Evolutionary conservation across 2,113 vertebrate species (phyloP).

Genomic region (Excalfactoria chinensis): DNA sequence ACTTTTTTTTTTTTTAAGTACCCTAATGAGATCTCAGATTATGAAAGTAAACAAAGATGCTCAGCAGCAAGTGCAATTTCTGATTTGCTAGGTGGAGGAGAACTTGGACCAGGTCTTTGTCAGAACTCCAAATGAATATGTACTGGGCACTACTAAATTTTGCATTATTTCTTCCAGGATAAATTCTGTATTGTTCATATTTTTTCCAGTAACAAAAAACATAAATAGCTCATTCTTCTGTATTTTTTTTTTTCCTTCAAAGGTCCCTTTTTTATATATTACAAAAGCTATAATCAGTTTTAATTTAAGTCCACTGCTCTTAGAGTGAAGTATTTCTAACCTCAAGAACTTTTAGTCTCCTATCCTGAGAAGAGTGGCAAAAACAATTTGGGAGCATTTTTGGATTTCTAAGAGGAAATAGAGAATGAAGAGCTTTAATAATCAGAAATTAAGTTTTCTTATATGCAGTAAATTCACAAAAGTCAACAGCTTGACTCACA

Average conservation of each 20-base stretch:
- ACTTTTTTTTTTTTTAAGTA: background rate
- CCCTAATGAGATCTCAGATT: background rate
- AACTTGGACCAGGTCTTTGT: background rate
- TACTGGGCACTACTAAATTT: background rate
- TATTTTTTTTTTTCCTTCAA: background rate
- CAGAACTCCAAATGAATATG: background rate
- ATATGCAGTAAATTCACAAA: background rate
- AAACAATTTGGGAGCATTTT: background rate
- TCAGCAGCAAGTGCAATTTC: background rate
- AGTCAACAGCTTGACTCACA: background rate
- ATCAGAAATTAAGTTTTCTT: background rate
- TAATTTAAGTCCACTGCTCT: background rate
- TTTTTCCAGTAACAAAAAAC: background rate
- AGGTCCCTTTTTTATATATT: background rate
- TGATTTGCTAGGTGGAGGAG: background rate
- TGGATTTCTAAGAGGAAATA: background rate
- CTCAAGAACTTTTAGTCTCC: background rate
- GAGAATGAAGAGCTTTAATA: background rate
- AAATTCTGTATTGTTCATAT: background rate
- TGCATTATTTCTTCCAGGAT: background rate
- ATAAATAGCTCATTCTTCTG: background rate
- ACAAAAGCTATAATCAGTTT: background rate
- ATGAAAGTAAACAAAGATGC: background rate
- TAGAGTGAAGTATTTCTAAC: background rate
- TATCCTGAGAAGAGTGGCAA: background rate